Evolutionary conservation across 2,797 vertebrate genomes (phyloP).

Genomic region (Platalea minor): DNA sequence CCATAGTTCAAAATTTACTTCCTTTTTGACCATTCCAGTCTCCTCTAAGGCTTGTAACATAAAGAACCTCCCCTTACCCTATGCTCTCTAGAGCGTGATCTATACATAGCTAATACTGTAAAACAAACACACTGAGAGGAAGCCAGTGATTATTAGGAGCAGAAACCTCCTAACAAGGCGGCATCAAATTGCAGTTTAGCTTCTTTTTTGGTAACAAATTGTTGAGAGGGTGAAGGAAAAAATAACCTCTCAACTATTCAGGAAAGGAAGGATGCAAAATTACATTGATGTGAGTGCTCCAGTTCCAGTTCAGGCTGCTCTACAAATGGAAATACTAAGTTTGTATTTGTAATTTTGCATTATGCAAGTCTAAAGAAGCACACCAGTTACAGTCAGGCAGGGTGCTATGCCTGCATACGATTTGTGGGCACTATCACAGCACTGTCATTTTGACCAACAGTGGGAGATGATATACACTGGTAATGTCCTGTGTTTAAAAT

Average conservation of each 20-base stretch:
- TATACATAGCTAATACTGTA: neutral
- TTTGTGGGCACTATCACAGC: neutral
- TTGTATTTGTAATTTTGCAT: neutral
- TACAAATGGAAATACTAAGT: neutral
- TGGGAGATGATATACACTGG: accelerated
- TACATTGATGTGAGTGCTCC: neutral
- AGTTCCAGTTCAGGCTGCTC: neutral
- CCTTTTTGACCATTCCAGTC: neutral
- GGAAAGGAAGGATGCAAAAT: neutral
- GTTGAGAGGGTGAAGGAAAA: neutral
- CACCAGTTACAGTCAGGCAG: neutral
- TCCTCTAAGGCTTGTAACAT: neutral
- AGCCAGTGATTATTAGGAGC: neutral
- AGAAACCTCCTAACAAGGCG: neutral
- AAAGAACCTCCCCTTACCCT: neutral
- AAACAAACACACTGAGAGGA: neutral
- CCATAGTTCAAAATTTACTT: neutral
- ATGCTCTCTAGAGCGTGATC: neutral
- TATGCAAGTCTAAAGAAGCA: neutral
- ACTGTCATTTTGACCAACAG: neutral
- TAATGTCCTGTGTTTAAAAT: neutral
- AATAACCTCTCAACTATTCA: neutral
- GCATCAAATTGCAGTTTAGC: neutral
- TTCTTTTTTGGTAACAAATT: neutral
- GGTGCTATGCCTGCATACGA: neutral